phyloP scores from a whole-genome alignment of 2,113 vertebrate genomes.

The Paradoxurus hermaphroditus region DNA sequence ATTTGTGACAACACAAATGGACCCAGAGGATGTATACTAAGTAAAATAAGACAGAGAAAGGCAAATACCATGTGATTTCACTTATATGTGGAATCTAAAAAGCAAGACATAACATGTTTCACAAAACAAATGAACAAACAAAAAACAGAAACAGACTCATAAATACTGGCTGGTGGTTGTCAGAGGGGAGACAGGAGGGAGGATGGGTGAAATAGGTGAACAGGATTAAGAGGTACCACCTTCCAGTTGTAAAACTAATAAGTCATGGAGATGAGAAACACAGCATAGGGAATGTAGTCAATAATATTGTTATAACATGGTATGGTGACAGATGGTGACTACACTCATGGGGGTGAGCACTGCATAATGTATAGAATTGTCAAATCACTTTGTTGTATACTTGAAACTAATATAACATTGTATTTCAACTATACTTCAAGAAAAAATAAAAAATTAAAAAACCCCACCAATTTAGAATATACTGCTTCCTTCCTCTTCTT shows the following conservation, averaged over 20 bases:
- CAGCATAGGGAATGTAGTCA: background rate
- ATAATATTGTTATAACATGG: background rate
- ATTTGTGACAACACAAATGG: background rate
- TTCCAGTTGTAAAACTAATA: background rate
- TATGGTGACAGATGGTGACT: background rate
- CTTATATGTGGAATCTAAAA: background rate
- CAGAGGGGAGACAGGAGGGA: background rate
- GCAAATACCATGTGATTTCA: background rate
- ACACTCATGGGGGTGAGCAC: background rate
- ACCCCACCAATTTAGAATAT: background rate
- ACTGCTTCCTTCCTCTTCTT: background rate
- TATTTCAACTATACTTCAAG: background rate
- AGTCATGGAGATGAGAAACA: background rate
- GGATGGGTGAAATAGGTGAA: background rate
- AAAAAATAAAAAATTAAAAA: background rate
- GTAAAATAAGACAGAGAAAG: background rate
- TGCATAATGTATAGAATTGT: background rate
- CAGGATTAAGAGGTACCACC: background rate
- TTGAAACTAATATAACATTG: background rate
- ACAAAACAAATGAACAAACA: background rate
- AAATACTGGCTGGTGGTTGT: background rate
- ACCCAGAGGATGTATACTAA: background rate
- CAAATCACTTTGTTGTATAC: background rate
- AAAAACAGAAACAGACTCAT: background rate
- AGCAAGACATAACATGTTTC: no score